phyloP scores from a whole-genome alignment of 2,888 invertebrate species.

The Caenorhabditis afra region DNA sequence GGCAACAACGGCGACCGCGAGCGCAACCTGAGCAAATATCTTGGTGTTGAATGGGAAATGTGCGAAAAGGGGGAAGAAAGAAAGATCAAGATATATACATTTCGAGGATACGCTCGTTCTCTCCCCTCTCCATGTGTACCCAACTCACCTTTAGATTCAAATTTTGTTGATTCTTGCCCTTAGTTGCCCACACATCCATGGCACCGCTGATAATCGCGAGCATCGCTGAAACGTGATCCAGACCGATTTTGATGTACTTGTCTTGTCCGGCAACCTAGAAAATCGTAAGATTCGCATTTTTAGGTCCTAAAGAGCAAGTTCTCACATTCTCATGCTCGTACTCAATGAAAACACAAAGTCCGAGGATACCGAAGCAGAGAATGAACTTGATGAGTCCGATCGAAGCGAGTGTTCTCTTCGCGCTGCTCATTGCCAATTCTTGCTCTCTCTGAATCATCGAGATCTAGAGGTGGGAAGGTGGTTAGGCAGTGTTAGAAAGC shows the following conservation, averaged over 20 bases:
- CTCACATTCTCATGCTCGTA: conserved; percentile 76
- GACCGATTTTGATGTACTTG: conserved; percentile 78
- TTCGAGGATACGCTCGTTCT: too few relatives aligned
- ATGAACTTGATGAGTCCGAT: conserved; percentile 76
- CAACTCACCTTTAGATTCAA: conserved; percentile 77
- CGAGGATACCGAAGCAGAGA: conserved; percentile 73
- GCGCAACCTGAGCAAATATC: conserved; percentile 69
- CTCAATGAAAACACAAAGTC: conserved; percentile 78
- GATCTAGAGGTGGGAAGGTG: conserved; percentile 31
- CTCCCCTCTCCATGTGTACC: too few relatives aligned
- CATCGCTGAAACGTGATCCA: conserved; percentile 78
- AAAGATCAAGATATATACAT: conserved; percentile 33
- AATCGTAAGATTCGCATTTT: background rate
- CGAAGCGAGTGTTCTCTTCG: conserved; percentile 65
- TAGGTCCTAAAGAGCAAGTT: too few relatives aligned
- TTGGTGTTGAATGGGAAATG: conserved; percentile 2
- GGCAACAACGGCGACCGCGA: conserved; percentile 78
- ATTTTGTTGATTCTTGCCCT: conserved; percentile 69
- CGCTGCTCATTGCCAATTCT: conserved; percentile 69
- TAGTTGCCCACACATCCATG: conserved; percentile 75
- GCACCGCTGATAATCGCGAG: conserved; percentile 74
- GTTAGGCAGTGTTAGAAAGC: too few relatives aligned
- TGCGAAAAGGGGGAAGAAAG: background rate
- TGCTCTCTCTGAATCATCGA: conserved; percentile 73
- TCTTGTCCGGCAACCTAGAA: conserved; percentile 70